Evolutionary conservation across 2,888 invertebrate genomes (phyloP).

Genomic region (Matsumyia berberina): DNA sequence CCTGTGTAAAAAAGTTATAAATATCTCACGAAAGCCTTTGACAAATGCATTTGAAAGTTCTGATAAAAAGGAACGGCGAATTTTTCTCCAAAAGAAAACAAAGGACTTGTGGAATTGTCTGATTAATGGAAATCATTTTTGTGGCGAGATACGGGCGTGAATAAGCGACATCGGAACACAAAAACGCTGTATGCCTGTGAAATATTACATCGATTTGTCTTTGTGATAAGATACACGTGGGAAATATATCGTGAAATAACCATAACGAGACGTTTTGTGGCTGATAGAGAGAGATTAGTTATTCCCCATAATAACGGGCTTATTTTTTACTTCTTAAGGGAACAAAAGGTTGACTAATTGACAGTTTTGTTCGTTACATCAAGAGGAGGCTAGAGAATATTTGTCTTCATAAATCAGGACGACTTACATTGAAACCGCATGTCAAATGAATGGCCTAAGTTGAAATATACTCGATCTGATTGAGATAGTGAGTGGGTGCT

Average conservation of each 20-base stretch:
- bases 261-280: slow-evolving; percentile 33
- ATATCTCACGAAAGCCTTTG: slow-evolving; percentile 27
- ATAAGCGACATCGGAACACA: slow-evolving; percentile 37
- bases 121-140: slow-evolving; percentile 61
- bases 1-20: neutral
- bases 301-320: neutral
- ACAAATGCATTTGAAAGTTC: slow-evolving; percentile 32
- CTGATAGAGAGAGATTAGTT: slow-evolving; percentile 26
- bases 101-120: slow-evolving; percentile 43
- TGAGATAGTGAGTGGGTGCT: too few relatives aligned
- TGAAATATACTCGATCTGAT: neutral
- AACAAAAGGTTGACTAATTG: slow-evolving; percentile 46
- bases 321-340: neutral
- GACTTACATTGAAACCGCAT: slow-evolving; percentile 1
- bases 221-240: slow-evolving; percentile 46
- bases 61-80: neutral
- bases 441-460: slow-evolving; percentile 16
- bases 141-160: slow-evolving; percentile 37
- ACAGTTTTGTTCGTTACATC: slow-evolving; percentile 27
- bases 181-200: slow-evolving; percentile 35
- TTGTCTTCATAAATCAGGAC: slow-evolving; percentile 32
- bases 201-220: slow-evolving; percentile 58
- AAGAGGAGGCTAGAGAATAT: slow-evolving; percentile 2
- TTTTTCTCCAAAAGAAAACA: slow-evolving; percentile 19
- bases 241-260: slow-evolving; percentile 48